These are phyloP conservation scores for Nerophis ophidion DNA, from an alignment of 2,113 vertebrate genomes.

Conservation along the genomic window DNA sequence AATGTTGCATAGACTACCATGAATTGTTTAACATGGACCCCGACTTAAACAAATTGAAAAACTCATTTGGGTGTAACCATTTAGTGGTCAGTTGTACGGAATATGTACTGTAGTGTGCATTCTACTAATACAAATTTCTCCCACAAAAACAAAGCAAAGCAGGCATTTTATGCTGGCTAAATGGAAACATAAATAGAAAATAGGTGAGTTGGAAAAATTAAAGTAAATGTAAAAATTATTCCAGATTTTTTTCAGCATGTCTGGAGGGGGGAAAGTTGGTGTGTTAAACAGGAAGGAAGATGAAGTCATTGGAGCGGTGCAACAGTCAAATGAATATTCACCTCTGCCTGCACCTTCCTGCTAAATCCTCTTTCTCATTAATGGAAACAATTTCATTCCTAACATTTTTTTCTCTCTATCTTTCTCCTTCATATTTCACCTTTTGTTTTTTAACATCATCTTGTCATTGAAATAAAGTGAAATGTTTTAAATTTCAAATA, in stretches of 20 bases:
- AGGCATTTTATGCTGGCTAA: background rate
- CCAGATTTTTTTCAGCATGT: constrained; percentile 35
- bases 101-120: too few relatives aligned
- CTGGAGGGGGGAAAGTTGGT: constrained; percentile 30
- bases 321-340: constrained; percentile 29
- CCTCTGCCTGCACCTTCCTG: constrained; percentile 12
- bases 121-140: too few relatives aligned
- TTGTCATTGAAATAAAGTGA: background rate
- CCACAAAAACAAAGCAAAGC: background rate
- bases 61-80: too few relatives aligned
- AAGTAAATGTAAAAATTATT: constrained; percentile 32
- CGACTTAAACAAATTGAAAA: too few relatives aligned
- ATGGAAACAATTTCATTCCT: background rate
- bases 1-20: too few relatives aligned
- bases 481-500: background rate
- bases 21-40: too few relatives aligned
- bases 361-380: constrained; percentile 28
- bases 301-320: constrained; percentile 46
- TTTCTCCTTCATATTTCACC: constrained; percentile 4
- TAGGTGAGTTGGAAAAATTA: constrained; percentile 22
- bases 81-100: too few relatives aligned
- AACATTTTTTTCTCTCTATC: constrained; percentile 3
- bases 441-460: background rate
- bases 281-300: constrained; percentile 48
- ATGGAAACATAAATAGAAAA: background rate